Evolutionary conservation across 2,888 invertebrate genomes (phyloP).

Genomic region (Dicranocentrus wangi): DNA sequence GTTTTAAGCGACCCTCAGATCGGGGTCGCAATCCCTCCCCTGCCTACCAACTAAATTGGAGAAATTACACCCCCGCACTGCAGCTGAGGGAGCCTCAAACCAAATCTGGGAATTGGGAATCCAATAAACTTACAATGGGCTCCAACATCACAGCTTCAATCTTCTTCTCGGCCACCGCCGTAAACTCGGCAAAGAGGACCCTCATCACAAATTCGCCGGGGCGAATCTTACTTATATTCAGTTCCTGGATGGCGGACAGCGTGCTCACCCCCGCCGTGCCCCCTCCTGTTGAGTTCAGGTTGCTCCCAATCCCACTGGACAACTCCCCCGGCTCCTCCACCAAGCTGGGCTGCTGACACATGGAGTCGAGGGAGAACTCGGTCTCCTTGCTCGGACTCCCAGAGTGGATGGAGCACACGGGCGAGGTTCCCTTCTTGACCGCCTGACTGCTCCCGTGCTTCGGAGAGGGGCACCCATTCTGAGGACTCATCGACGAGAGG

Average conservation of each 20-base stretch:
- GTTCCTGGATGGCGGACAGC: conserved; percentile 49
- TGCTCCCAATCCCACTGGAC: conserved; percentile 33
- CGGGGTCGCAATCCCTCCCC: too few relatives aligned
- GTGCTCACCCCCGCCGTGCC: conserved; percentile 31
- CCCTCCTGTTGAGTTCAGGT: conserved; percentile 22
- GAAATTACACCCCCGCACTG: too few relatives aligned
- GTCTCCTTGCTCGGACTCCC: conserved; percentile 60
- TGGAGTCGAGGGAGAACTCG: conserved; percentile 49
- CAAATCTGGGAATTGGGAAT: too few relatives aligned
- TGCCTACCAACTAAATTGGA: too few relatives aligned
- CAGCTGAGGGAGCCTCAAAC: too few relatives aligned
- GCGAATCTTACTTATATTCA: conserved; percentile 75
- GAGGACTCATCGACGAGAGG: conserved; percentile 47
- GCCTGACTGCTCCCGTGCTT: conserved; percentile 24
- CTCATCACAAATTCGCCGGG: conserved; percentile 98
- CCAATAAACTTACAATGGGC: conserved; percentile 84
- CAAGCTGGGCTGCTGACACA: conserved; percentile 41
- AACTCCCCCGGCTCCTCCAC: conserved; percentile 44
- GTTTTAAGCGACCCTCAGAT: too few relatives aligned
- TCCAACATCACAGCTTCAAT: conserved; percentile 96
- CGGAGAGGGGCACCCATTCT: conserved; percentile 61
- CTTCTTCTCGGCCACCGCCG: conserved; percentile 93
- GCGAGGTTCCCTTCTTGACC: conserved; percentile 42
- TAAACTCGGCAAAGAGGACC: conserved; percentile 95
- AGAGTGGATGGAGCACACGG: conserved; percentile 54